These are phyloP conservation scores for Lota lota DNA, from an alignment of 2,113 vertebrate species.

Conservation along the genomic window DNA sequence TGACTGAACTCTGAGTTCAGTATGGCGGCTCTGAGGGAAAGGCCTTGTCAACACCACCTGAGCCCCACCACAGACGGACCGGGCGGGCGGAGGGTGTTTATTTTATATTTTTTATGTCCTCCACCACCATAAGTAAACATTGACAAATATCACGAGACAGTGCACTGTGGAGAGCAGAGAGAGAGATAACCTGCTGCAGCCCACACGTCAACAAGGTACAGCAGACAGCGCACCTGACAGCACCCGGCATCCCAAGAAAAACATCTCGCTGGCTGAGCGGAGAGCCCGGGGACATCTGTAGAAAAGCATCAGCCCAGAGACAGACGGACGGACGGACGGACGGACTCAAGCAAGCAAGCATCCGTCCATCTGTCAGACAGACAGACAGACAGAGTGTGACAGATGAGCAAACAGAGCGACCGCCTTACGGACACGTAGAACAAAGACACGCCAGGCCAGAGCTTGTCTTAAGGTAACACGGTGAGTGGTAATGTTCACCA, in stretches of 20 bases:
- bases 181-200: constrained; percentile 34
- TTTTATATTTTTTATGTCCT: too few relatives aligned
- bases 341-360: too few relatives aligned
- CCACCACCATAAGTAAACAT: constrained; percentile 43
- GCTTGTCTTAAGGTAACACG: too few relatives aligned
- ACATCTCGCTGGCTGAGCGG: constrained; percentile 21
- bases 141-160: constrained; percentile 60
- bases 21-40: too few relatives aligned
- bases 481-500: too few relatives aligned
- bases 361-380: constrained; percentile 14
- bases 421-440: too few relatives aligned
- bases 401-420: neutral
- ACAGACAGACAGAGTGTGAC: constrained; percentile 26
- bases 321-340: constrained; percentile 27
- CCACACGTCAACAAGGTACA: constrained; percentile 45
- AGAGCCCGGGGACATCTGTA: constrained; percentile 42
- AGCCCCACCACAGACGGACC: constrained; percentile 15
- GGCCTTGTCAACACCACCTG: constrained; percentile 44
- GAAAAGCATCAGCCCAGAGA: constrained; percentile 39
- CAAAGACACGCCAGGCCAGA: too few relatives aligned
- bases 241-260: constrained; percentile 7
- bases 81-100: constrained; percentile 31
- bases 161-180: constrained; percentile 37
- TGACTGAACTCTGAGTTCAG: too few relatives aligned
- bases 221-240: constrained; percentile 40